Base-by-base conservation (phyloP, 2,797 vertebrate genomes). In the Sciaenops ocellatus region DNA sequence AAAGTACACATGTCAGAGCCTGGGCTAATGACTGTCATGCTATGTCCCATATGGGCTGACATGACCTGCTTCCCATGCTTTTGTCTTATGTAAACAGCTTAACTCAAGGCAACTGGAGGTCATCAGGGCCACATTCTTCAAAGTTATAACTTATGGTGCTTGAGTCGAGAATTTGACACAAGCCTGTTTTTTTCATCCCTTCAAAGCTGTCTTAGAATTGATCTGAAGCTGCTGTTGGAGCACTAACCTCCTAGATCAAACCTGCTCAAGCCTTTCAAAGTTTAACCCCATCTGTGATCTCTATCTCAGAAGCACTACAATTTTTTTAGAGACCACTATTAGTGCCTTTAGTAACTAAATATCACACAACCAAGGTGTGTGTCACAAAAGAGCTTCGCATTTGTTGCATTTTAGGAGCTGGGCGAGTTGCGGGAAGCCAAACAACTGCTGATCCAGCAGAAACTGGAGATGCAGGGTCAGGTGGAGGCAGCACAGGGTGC, bases 361-460 rank as follows among this genome's bases (percentile, higher is more conserved):
- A 28, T 60, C 24, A 22, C 7, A 7, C 13, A 38, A 9, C 34
- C 34, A 38, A 38, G 34, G 8, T 38, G 34, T 38, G 34, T 38
- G 34, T 38, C 34, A 38, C 8, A 38, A 38, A 38, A 38, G 34
- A 38, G 34, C 34, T 38, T 38, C 2, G 34, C 8, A 0, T 69
- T 9, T 73, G 52, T 57, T 67, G 17, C 7, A 52, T 57, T 55
- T 89, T 86, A 99, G 98, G 97, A 98, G 76, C 83, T 97, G 77
- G 82, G 93, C 61, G 96, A 96, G 88, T 89, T 99, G 79, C 97
- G 92, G 84, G 98, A 99, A 83, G 97, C 97, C 73, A 99, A 97
- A 84, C 96, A 98, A 82, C 92, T 99, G 71, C 91, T 99, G 92
- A 98, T 99, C 93, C 96, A 99, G 89, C 98, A 99, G 94, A 99